phyloP scores from a whole-genome alignment of 2,797 vertebrate species.

The Semotilus atromaculatus region DNA sequence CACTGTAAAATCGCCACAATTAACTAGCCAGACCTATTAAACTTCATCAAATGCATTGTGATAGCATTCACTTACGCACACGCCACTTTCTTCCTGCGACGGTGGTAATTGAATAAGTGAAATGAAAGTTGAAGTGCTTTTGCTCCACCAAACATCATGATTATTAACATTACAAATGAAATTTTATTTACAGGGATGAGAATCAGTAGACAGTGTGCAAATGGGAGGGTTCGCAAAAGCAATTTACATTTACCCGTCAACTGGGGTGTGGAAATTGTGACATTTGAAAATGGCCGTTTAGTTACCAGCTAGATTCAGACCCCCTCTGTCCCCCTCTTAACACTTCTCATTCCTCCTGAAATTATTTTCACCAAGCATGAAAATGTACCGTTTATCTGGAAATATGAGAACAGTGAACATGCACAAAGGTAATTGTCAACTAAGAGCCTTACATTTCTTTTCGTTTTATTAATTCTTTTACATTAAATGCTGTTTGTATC shows the following conservation, averaged over 20 bases:
- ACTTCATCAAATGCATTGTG: not conserved
- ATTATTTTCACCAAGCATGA: constrained; percentile 26
- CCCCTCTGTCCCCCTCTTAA: constrained; percentile 23
- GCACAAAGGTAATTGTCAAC: not conserved
- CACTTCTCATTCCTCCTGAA: constrained; percentile 36
- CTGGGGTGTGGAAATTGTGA: constrained; percentile 47
- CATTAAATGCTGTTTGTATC: not conserved
- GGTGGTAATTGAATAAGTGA: constrained; percentile 75
- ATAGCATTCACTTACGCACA: constrained; percentile 14
- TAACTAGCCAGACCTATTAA: not conserved
- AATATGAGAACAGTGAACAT: constrained; percentile 3
- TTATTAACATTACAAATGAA: constrained; percentile 76
- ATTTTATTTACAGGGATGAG: constrained; percentile 74
- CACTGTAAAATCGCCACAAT: not conserved
- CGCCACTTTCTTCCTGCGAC: not conserved
- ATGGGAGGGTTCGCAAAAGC: constrained; percentile 68
- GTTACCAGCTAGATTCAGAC: constrained; percentile 43
- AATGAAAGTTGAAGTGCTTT: constrained; percentile 68
- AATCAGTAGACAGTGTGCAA: constrained; percentile 62
- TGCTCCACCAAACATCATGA: constrained; percentile 78
- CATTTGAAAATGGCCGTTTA: constrained; percentile 62
- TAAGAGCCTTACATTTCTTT: not conserved
- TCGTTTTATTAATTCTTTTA: not conserved
- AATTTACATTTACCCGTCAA: constrained; percentile 69
- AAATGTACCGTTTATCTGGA: not conserved